Evolutionary conservation across 2,113 vertebrate species (phyloP), one percentile per base, ranked within the genome.

Genomic region (Hemicordylus capensis): DNA sequence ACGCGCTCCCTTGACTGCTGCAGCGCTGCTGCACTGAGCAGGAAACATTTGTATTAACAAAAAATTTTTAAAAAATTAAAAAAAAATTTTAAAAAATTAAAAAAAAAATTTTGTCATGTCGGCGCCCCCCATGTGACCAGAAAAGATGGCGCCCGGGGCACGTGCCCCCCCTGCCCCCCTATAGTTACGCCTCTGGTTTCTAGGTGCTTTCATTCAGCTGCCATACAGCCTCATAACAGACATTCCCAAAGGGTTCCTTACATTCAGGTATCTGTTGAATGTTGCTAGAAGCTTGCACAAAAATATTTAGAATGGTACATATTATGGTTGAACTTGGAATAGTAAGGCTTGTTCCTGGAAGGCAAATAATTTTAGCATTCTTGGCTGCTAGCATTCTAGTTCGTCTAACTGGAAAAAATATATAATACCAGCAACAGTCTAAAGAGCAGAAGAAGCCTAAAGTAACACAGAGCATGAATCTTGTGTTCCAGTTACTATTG

Each of bases 201-300:
- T 11, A 74, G 48, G 26, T 31, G 26, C 44, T 26, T 31, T 48
- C 44, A 64, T 12, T 64, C 31, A n/a, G 28, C 63, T 64, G 63
- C n/a, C 28, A 64, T 31, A n/a, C n/a, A n/a, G n/a, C 84, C 86
- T 89, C 51, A 75, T 90, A 75, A 82, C 85, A 93, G 91, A 67
- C 89, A 90, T 51, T 88, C 86, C 87, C 76, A 76, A 76, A 83
- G 0, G 87, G 80, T 87, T 92, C 92, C 86, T 74, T 64, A 34
- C 31, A 12, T 80, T 66, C 78, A 89, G 88, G 76, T 90, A 92
- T 93, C 92, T 94, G 91, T 93, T 94, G 90, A 70, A 66, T 70
- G 76, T 87, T 84, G 85, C 83, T 76, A 91, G 84, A 92, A 85
- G 61, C 63, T 74, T 1, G 6, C 81, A 72, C 61, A 77, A 90